Base-by-base conservation (phyloP, 2,888 invertebrate genomes). In the Diaprepes abbreviatus region DNA sequence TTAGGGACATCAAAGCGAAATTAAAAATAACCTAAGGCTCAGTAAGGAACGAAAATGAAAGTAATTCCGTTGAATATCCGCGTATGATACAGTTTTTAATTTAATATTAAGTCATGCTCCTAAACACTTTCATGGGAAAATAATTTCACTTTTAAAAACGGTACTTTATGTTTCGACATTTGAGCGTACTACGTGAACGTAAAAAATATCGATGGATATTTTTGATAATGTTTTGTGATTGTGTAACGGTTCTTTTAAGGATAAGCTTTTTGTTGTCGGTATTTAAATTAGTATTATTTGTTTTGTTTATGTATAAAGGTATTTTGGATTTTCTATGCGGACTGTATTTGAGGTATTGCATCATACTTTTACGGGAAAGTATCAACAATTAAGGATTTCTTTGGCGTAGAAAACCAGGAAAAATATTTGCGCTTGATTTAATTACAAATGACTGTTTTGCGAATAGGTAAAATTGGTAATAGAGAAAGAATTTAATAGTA, bases 61-160 rank as follows among this genome's bases (percentile, higher is more conserved):
- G 45, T 45, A 10, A 10, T 43, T 4, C 14, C 14, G 36, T 14
- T 14, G 4, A 21, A 16, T 3, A 9, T 10, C 10, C 9, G 3
- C 1, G 10, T 21, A n/a, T 12, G 24, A 10, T 45, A 45, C 12
- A 45, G 4, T 45, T 45, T 24, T 24, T n/a, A 12, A 12, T 45
- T 59, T 45, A 59, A 59, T 59, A 59, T 59, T 24, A 12, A 45
- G 5, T 40, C 45, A 24, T 45, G 45, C 24, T 24, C 24, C 24
- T 24, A 24, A 45, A 45, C 12, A 45, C 45, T 45, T 45, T 45
- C 45, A 45, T 45, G 21, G 45, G 45, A 59, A 59, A 59, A 45
- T 45, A 59, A 40, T 59, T 59, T 59, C 40, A 59, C 45, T 45
- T 45, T 45, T n/a, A 24, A 45, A 45, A 33, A 19, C 33, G 52